Conservation (phyloP, 2,888 invertebrate species). For the Philopedon plagiatum region DNA sequence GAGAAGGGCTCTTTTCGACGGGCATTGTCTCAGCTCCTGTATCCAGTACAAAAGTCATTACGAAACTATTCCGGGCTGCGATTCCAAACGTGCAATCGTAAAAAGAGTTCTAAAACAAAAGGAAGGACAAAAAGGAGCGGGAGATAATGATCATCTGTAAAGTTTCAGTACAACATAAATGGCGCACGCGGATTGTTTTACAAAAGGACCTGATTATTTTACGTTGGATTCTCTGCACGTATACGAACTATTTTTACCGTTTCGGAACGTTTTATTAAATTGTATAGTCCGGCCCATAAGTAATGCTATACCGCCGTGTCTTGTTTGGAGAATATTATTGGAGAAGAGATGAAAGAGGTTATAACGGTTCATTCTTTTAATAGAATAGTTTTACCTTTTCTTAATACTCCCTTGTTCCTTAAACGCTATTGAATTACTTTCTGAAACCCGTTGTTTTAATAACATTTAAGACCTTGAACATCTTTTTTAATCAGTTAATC, state of each 20-base stretch:
- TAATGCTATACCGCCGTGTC: background rate
- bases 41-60: constrained; percentile 41
- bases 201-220: constrained; percentile 39
- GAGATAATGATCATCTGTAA: constrained; percentile 48
- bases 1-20: constrained; percentile 22
- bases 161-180: constrained; percentile 49
- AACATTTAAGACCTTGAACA: too few relatives aligned
- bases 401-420: background rate
- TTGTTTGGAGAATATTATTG: background rate
- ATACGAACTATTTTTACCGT: constrained; percentile 43
- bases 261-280: constrained; percentile 47
- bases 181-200: constrained; percentile 47
- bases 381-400: background rate
- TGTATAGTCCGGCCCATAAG: constrained; percentile 7
- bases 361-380: too few relatives aligned
- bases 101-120: constrained; percentile 47
- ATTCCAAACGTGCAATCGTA: constrained; percentile 45
- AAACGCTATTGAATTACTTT: too few relatives aligned
- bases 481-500: too few relatives aligned
- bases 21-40: background rate
- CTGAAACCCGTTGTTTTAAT: too few relatives aligned
- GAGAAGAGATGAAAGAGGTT: background rate
- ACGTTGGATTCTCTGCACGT: constrained; percentile 41
- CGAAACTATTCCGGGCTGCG: constrained; percentile 39
- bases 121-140: constrained; percentile 38